Evolutionary conservation across 2,113 vertebrate genomes (phyloP).

Genomic region (Amphiprion percula): DNA sequence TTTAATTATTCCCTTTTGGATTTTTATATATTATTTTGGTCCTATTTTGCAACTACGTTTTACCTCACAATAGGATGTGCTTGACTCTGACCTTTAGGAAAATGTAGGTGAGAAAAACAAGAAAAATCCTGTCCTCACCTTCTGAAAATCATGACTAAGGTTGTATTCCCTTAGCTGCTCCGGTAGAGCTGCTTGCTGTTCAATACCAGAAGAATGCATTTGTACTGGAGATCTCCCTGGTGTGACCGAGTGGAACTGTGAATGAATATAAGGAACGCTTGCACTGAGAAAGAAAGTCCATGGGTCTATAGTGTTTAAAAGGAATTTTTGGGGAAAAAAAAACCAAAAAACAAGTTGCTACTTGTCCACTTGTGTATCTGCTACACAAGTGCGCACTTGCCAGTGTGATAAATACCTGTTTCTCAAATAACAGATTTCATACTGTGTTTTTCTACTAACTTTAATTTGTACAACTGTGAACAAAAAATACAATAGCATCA

Average conservation of each 20-base stretch:
- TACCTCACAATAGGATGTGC: not conserved
- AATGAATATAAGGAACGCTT: constrained; percentile 32
- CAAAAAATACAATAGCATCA: constrained; percentile 13
- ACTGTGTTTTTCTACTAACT: not conserved
- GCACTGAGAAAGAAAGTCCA: not conserved
- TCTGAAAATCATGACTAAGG: constrained; percentile 49
- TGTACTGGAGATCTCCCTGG: constrained; percentile 38
- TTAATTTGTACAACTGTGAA: constrained; percentile 1
- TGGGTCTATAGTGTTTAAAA: not conserved
- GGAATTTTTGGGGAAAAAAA: not conserved
- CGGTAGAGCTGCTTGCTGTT: constrained; percentile 36
- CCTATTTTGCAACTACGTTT: constrained; percentile 1
- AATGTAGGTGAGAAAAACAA: not conserved
- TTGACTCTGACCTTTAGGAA: constrained; percentile 3
- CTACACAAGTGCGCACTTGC: not conserved
- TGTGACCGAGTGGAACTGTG: constrained; percentile 36
- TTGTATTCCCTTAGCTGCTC: constrained; percentile 25
- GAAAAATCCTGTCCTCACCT: not conserved
- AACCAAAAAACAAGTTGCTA: not conserved
- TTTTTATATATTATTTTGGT: not conserved
- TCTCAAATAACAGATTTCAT: constrained; percentile 15
- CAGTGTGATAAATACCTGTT: not conserved
- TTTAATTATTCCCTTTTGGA: not conserved
- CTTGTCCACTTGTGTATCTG: not conserved
- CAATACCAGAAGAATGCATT: constrained; percentile 36